These are phyloP conservation scores for Diplolepis rosae DNA, from an alignment of 2,888 invertebrate species.

Conservation along the genomic window DNA sequence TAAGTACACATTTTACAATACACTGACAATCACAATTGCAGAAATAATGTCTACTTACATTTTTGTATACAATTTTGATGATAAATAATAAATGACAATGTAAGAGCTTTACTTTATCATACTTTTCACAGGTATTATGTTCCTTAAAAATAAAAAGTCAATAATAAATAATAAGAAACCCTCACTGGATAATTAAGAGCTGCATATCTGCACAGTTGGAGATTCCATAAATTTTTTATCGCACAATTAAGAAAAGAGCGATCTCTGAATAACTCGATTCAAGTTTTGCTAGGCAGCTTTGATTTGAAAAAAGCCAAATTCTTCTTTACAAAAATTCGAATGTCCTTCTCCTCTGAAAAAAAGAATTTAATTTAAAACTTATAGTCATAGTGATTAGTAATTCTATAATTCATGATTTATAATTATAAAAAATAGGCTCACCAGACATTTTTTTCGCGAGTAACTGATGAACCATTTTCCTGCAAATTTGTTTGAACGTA, in stretches of 20 bases:
- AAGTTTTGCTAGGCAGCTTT: constrained; percentile 1
- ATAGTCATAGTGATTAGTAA: too few relatives aligned
- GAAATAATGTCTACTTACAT: not conserved
- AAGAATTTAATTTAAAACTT: constrained; percentile 44
- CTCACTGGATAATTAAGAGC: not conserved
- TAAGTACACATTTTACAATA: not conserved
- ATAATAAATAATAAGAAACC: not conserved
- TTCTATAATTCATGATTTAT: not conserved
- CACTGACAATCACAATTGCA: not conserved
- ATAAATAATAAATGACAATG: not conserved
- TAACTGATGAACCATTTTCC: constrained; percentile 59
- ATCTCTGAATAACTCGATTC: not conserved
- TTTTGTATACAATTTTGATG: not conserved
- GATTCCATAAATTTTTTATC: constrained; percentile 54
- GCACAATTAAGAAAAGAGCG: not conserved
- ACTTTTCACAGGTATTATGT: not conserved
- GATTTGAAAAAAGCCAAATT: constrained; percentile 54
- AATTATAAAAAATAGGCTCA: constrained; percentile 43
- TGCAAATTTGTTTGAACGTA: constrained; percentile 60
- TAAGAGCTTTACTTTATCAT: not conserved
- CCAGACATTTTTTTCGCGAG: constrained; percentile 58
- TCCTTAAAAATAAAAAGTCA: too few relatives aligned
- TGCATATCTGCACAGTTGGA: not conserved
- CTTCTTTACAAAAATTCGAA: constrained; percentile 77
- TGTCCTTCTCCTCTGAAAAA: constrained; percentile 79